These are phyloP conservation scores for Tethya wilhelma DNA, from an alignment of 37 sponge, comb jelly and placozoan genomes.

Conservation along the genomic window DNA sequence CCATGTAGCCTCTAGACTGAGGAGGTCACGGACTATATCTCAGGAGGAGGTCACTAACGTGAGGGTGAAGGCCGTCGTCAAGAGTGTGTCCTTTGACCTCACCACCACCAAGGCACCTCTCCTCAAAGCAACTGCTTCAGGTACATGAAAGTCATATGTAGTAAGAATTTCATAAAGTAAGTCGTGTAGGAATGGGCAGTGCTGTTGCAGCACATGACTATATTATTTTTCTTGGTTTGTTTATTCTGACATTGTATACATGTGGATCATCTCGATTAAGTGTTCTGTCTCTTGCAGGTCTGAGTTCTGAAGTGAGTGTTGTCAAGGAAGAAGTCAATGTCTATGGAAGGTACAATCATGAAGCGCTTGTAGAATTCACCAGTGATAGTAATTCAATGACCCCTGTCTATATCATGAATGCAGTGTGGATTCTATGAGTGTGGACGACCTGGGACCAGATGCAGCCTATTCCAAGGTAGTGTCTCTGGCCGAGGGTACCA, in stretches of 20 bases:
- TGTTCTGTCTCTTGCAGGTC: neutral
- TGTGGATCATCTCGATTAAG: no score
- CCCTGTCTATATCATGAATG: neutral
- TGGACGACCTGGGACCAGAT: constrained; percentile 10
- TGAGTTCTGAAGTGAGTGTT: constrained; percentile 8
- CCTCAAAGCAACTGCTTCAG: constrained; percentile 26
- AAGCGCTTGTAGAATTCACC: neutral
- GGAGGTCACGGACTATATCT: neutral
- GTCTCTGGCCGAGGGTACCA: constrained; percentile 34
- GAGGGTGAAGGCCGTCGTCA: neutral
- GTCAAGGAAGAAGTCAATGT: constrained; percentile 17
- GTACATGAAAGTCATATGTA: neutral
- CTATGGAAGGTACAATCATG: constrained; percentile 20
- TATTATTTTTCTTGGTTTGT: neutral
- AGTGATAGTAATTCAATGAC: neutral
- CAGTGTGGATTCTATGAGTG: constrained; percentile 48
- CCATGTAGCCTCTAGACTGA: no score
- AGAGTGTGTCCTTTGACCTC: constrained; percentile 12
- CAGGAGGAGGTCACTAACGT: constrained; percentile 22
- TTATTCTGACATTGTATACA: neutral
- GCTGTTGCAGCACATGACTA: neutral
- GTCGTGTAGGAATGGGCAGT: neutral
- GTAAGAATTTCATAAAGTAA: no score
- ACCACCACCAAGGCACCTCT: constrained; percentile 26
- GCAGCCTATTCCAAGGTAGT: constrained; percentile 19